Conservation (phyloP, 2,113 vertebrate species). For the Microcebus jonahi region DNA sequence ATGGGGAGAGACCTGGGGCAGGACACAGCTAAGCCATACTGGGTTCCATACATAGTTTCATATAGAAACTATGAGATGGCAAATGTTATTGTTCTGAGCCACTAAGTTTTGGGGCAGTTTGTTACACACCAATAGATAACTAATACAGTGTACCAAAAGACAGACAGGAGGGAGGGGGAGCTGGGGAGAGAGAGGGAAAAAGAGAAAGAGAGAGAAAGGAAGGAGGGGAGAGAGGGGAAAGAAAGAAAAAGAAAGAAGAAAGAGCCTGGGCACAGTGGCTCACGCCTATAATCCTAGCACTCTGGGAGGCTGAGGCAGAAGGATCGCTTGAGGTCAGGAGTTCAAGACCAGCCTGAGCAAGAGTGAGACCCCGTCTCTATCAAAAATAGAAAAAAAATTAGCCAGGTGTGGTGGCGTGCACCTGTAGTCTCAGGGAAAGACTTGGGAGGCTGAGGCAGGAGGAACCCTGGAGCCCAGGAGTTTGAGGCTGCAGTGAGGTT, state of each 20-base stretch:
- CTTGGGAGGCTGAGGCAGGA: no score
- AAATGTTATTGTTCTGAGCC: neutral
- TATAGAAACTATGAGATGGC: neutral
- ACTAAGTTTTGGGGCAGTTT: neutral
- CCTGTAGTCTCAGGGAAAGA: no score
- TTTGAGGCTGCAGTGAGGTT: no score
- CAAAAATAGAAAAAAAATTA: no score
- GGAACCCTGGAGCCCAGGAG: no score
- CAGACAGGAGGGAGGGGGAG: neutral
- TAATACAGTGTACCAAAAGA: neutral
- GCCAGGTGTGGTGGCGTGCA: rapidly evolving
- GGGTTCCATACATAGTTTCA: no score
- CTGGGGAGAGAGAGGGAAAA: neutral
- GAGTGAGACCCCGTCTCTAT: no score
- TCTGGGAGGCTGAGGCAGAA: no score
- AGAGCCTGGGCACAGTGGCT: no score
- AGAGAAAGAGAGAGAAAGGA: neutral
- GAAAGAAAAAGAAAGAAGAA: neutral
- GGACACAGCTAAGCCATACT: neutral
- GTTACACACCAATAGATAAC: neutral
- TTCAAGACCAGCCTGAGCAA: no score
- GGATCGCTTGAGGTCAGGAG: no score
- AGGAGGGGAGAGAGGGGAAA: neutral
- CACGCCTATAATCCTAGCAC: no score
- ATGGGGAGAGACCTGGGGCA: neutral